Percentiles rank a stretch among this genome's conserved stretches.
phyloP scores from a whole-genome alignment of 2,113 vertebrate genomes.

The Brienomyrus longianalis region DNA sequence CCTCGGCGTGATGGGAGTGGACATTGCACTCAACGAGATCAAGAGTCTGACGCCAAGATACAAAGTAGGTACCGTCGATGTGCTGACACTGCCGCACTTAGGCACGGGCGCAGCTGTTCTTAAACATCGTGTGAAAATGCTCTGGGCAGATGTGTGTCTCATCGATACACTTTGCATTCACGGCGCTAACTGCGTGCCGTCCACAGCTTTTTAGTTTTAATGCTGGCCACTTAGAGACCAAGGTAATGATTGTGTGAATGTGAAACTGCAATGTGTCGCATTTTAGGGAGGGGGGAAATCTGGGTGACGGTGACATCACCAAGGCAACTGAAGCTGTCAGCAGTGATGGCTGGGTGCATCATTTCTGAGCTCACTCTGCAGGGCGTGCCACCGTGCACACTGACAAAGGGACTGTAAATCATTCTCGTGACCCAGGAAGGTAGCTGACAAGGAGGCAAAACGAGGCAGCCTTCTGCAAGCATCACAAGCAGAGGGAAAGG shows the following conservation, averaged over 20 bases:
- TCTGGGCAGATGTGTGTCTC: neutral
- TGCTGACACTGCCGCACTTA: neutral
- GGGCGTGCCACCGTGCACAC: neutral
- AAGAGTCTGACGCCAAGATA: conserved; percentile 91
- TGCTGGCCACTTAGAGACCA: neutral
- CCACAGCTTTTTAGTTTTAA: neutral
- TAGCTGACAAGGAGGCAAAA: neutral
- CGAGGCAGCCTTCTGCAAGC: no score
- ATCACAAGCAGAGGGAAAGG: neutral
- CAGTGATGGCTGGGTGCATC: neutral
- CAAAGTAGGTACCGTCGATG: conserved; percentile 61
- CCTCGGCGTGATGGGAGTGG: conserved; percentile 95
- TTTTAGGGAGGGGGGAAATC: neutral
- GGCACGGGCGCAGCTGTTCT: fast-evolving
- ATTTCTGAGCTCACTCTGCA: neutral
- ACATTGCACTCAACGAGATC: conserved; percentile 90
- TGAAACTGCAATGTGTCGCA: neutral
- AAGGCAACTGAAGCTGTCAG: neutral
- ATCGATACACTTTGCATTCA: neutral
- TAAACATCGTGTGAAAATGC: neutral
- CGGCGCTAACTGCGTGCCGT: neutral
- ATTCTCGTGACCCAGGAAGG: neutral
- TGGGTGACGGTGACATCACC: neutral
- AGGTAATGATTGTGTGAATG: neutral
- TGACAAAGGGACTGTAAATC: neutral